Base-by-base conservation (phyloP, 2,797 vertebrate genomes). In the Chelonia mydas region DNA sequence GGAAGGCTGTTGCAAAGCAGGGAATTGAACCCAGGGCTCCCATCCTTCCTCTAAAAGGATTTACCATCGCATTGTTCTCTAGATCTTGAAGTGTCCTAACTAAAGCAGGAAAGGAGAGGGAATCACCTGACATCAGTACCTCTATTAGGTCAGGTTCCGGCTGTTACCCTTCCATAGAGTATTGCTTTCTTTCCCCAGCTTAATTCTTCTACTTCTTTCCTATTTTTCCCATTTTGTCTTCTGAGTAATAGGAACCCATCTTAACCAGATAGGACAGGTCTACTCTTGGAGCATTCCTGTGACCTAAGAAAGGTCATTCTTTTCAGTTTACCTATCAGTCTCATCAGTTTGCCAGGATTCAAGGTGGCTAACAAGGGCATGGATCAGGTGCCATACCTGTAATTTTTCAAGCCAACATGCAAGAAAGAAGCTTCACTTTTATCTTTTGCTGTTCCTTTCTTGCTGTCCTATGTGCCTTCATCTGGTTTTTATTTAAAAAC, bases 311-410 rank as follows among this genome's bases (percentile, higher is more conserved):
- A 37, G 31, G 5, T n/a, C n/a, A n/a, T n/a, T n/a, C n/a, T n/a
- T n/a, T n/a, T n/a, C n/a, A n/a, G n/a, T n/a, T n/a, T n/a, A n/a
- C 50, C 89, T 94, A 88, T 84, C 37, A 87, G 86, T n/a, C 37
- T 27, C 81, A 21, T 68, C 59, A 95, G 91, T 59, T 83, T 89
- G 86, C 86, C 91, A 95, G 91, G 91, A 90, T 84, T 86, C 89
- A 68, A 76, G 95, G 93, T 33, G 59, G 74, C 78, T 89, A 84
- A 92, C 78, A 92, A 97, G 91, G 94, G 84, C 91, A 91, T 54
- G 84, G 74, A 33, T 47, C 68, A 55, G 7, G 83, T 87, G 47
- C 28, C 68, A 31, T 3, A 55, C 45, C 93, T 91, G 74, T 80
- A 81, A 95, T 86, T 93, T 90, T 94, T 84, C 84, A 92, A 83